Conservation (phyloP, 2,888 invertebrate genomes). For the Penaeus monodon region DNA sequence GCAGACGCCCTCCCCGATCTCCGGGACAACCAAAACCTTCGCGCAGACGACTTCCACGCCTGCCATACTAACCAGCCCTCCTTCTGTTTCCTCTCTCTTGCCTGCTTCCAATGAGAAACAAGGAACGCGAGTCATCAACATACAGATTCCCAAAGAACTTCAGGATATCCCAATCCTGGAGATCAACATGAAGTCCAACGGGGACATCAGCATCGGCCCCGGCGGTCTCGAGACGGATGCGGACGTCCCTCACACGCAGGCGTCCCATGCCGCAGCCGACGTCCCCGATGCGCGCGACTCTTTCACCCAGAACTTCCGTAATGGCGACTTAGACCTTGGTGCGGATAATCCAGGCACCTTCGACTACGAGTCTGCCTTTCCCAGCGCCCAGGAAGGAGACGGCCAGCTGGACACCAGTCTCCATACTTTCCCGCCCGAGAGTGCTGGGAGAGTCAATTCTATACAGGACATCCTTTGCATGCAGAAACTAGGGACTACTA, state of each 20-base stretch:
- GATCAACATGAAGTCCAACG: conserved; percentile 57
- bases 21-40: not conserved
- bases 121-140: conserved; percentile 46
- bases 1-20: not conserved
- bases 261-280: conserved; percentile 9
- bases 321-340: not conserved
- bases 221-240: not conserved
- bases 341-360: not conserved
- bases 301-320: not conserved
- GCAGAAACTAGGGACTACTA: conserved; percentile 35
- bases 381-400: not conserved
- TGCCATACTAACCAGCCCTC: not conserved
- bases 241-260: conserved; percentile 24
- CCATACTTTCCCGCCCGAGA: not conserved
- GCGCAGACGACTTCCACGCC: not conserved
- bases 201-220: conserved; percentile 52
- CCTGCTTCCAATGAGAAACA: not conserved
- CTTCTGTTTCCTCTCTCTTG: not conserved
- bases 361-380: not conserved
- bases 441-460: not conserved
- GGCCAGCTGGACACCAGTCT: not conserved
- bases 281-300: conserved; percentile 1
- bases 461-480: conserved; percentile 48
- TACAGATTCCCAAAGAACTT: conserved; percentile 52
- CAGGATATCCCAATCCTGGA: conserved; percentile 46